Base-by-base conservation (phyloP, 2,888 invertebrate genomes). In the Eudasyphora cyanicolor region DNA sequence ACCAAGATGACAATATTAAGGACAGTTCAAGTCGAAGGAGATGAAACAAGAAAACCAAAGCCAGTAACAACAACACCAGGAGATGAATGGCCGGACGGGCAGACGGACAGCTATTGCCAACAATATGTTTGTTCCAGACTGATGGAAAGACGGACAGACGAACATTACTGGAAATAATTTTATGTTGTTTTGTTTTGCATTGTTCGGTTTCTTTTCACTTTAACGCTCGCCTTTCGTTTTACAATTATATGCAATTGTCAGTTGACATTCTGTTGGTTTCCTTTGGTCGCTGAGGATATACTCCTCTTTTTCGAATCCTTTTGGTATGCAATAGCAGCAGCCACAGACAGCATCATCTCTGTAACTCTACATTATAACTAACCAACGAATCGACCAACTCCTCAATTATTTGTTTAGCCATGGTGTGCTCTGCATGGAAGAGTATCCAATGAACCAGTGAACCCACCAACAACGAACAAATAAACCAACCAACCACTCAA, bases 1-100 rank as follows among this genome's bases (percentile, higher is more conserved):
- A 21, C 38, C 19, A 38, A 67, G 76, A 73, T 74, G 80, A 80
- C 84, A 84, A 81, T 84, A 78, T 81, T 81, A 81, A 84, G 81
- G 76, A 84, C 78, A 76, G 67, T 67, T 67, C 42, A 38, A 21
- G 24, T 12, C 24, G 49, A 54, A 45, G 32, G 29, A n/a, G 35
- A 57, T 35, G 71, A 70, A 32, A 49, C 19, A 54, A 71, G 27
- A 71, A 54, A 54, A 38, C 57, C 57, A 51, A 71, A 32, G 8
- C 29, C 49, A 67, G 38, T 6, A 62, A 19, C 49, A 19, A 19
- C 17, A 70, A 17, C 17, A 51, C 49, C 42, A 51, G 42, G 19
- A 64, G 64, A 49, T 49, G 42, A 74, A 35, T 64, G 19, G 19
- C 38, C 21, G 32, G 42, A 42, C 67, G 70, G 60, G 17, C 62